A percentile compares a stretch with the other conserved stretches of the same genome.
These are phyloP conservation scores for Alces alces DNA, from an alignment of 2,113 vertebrate species.

Conservation along the genomic window DNA sequence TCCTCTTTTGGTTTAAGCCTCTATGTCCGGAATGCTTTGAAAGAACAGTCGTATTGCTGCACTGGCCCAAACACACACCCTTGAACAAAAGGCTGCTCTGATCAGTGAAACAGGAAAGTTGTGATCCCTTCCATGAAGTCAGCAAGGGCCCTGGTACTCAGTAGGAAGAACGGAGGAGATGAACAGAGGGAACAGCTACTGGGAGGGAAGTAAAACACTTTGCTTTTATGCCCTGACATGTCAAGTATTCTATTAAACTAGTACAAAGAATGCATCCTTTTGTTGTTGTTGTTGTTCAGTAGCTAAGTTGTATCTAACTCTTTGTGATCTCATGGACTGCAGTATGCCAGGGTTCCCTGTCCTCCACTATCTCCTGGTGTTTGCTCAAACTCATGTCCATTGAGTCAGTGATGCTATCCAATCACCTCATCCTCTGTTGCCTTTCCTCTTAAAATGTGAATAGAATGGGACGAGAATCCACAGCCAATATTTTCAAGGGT, in stretches of 20 bases:
- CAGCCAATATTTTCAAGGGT: fast-evolving
- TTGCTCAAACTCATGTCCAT: background rate
- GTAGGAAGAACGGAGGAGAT: background rate
- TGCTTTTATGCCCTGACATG: background rate
- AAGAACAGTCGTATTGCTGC: background rate
- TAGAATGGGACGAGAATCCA: too few species aligned
- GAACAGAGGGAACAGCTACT: background rate
- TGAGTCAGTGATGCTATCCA: background rate
- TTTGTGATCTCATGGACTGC: background rate
- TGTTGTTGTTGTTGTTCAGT: background rate
- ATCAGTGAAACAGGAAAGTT: background rate
- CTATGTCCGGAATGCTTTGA: background rate
- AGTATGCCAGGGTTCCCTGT: background rate
- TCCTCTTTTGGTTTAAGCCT: background rate
- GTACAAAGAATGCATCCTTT: background rate
- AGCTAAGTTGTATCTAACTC: background rate
- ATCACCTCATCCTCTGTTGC: background rate
- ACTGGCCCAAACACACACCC: background rate
- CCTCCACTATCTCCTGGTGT: background rate
- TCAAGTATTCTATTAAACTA: background rate
- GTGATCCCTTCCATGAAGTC: background rate
- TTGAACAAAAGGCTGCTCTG: background rate
- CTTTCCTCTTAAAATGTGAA: background rate
- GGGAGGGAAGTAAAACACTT: background rate
- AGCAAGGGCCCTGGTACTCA: background rate